Conservation (phyloP, 2,888 invertebrate genomes). For the Nasonovia ribisnigri region DNA sequence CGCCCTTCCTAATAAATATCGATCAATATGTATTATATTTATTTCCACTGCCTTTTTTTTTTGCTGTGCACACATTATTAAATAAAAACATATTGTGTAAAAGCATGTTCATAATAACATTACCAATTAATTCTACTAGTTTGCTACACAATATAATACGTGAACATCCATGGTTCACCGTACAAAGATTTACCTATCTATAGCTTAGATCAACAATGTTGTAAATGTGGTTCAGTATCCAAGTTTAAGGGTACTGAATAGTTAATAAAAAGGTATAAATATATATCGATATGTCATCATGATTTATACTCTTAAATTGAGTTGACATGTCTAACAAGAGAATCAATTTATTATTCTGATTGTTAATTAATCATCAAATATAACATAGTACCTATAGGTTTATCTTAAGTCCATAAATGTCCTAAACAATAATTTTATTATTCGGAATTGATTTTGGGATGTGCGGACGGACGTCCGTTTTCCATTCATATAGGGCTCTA, state of each 20-base stretch:
- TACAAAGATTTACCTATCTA: background rate
- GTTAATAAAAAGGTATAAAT: background rate
- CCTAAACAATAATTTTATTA: background rate
- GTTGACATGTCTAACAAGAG: background rate
- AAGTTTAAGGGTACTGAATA: background rate
- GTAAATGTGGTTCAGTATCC: background rate
- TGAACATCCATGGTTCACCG: background rate
- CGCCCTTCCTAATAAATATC: background rate
- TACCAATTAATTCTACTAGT: background rate
- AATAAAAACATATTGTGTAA: too few species aligned
- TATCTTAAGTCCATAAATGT: background rate
- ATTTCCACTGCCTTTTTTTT: too few species aligned
- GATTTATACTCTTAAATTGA: background rate
- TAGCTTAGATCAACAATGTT: background rate
- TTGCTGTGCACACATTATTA: too few species aligned
- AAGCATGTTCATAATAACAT: background rate
- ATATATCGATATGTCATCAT: background rate
- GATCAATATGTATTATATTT: background rate
- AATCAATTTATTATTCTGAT: background rate
- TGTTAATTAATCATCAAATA: background rate
- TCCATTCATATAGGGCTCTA: background rate
- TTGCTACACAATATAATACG: background rate
- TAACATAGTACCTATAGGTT: background rate
- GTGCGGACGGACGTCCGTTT: background rate
- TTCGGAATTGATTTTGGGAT: background rate